Evolutionary conservation across 2,113 vertebrate genomes (phyloP).

Genomic region (Perca flavescens): DNA sequence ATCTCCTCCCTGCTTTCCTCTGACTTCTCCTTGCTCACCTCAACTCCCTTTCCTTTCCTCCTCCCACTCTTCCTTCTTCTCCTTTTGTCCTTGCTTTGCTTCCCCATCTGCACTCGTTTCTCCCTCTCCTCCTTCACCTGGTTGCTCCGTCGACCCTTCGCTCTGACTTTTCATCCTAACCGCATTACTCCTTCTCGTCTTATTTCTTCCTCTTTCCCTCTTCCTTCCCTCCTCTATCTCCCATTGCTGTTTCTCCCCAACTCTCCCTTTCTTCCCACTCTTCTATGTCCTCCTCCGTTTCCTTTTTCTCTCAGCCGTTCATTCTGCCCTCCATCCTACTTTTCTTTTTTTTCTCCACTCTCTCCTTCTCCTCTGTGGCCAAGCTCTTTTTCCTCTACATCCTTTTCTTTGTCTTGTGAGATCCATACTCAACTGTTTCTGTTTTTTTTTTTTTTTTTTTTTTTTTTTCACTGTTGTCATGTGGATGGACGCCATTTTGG

Average conservation of each 20-base stretch:
- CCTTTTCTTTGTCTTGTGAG: slow-evolving; percentile 94
- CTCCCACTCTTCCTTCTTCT: slow-evolving; percentile 73
- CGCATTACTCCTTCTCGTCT: slow-evolving; percentile 59
- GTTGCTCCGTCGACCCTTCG: slow-evolving; percentile 45
- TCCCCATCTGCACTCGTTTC: slow-evolving; percentile 54
- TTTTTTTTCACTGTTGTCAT: slow-evolving; percentile 78
- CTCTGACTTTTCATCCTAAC: slow-evolving; percentile 79
- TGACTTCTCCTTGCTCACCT: slow-evolving; percentile 55
- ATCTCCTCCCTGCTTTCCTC: slow-evolving; percentile 69
- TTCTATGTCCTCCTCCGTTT: slow-evolving; percentile 64
- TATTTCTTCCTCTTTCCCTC: slow-evolving; percentile 23
- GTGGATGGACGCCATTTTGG: slow-evolving; percentile 81
- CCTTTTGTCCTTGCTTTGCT: slow-evolving; percentile 65
- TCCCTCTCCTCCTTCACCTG: slow-evolving; percentile 58
- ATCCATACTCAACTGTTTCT: slow-evolving; percentile 80
- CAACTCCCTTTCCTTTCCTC: slow-evolving; percentile 65
- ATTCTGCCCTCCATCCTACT: slow-evolving; percentile 89
- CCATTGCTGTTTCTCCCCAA: slow-evolving; percentile 35
- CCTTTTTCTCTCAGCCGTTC: slow-evolving; percentile 82
- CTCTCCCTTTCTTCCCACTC: slow-evolving; percentile 77
- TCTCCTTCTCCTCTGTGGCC: slow-evolving; percentile 88
- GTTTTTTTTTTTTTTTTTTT: slow-evolving; percentile 71
- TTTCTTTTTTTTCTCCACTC: slow-evolving; percentile 89
- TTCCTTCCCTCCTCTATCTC: not conserved
- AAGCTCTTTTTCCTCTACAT: slow-evolving; percentile 93